Evolutionary conservation across 2,888 invertebrate genomes (phyloP).

Genomic region (Acrobasis repandana): DNA sequence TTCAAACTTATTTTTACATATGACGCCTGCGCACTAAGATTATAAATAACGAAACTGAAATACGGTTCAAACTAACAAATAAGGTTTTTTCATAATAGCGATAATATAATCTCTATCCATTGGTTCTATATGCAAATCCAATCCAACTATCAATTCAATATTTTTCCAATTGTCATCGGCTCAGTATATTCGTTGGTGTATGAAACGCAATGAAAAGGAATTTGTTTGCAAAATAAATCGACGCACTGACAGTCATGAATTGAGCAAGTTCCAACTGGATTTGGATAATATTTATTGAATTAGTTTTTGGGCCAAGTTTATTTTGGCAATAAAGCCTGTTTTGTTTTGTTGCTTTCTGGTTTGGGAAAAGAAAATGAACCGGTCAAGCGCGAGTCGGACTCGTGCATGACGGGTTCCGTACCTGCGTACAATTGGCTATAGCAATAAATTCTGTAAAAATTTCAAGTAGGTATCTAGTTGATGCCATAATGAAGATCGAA

Average conservation of each 20-base stretch:
- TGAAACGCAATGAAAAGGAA: slow-evolving; percentile 28
- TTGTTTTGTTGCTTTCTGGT: too few relatives aligned
- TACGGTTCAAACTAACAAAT: neutral
- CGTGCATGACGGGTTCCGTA: too few relatives aligned
- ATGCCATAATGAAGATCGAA: too few relatives aligned
- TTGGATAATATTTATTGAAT: neutral
- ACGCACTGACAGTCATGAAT: slow-evolving; percentile 7
- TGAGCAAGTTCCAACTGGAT: slow-evolving; percentile 6
- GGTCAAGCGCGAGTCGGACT: too few relatives aligned
- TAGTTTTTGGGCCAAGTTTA: neutral
- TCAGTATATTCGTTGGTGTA: slow-evolving; percentile 29
- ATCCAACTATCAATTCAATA: slow-evolving; percentile 5
- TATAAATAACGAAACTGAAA: neutral
- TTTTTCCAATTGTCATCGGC: slow-evolving; percentile 27
- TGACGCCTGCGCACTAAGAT: neutral
- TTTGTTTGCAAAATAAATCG: slow-evolving; percentile 26
- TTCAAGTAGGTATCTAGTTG: too few relatives aligned
- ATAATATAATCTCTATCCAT: neutral
- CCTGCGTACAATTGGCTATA: too few relatives aligned
- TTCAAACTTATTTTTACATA: too few relatives aligned
- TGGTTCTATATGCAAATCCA: slow-evolving; percentile 1
- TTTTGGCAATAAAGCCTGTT: too few relatives aligned
- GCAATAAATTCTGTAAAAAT: too few relatives aligned
- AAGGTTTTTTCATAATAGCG: neutral
- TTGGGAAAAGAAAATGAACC: too few relatives aligned